Evolutionary conservation across 2,113 vertebrate genomes (phyloP), one percentile per base, ranked within the genome.

Genomic region (Bujurquina vittata): DNA sequence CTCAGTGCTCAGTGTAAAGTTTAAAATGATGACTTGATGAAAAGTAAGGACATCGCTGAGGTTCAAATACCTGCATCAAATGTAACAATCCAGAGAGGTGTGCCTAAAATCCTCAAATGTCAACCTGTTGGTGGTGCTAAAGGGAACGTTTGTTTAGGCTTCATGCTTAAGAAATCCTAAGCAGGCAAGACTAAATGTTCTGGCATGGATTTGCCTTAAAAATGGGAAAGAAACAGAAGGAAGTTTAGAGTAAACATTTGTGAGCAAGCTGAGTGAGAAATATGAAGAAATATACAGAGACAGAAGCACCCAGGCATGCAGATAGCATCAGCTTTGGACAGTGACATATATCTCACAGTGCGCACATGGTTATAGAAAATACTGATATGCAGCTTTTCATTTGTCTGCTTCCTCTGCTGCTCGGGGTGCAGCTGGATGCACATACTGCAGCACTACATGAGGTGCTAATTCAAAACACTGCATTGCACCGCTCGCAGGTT

Each of bases 391-490:
- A 75, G 35, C 59, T 79, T 79, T 78, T 83, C 84, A 85, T 84
- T 80, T 15, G 22, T 67, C 52, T 40, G 56, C 78, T 77, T 81
- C 56, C 18, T 85, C 77, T 81, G 15, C 55, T 43, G 78, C 77
- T 76, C 33, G 18, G 54, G 22, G 23, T 60, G 55, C 22, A 69
- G 37, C 59, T 57, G 49, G 40, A 56, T 78, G 22, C 63, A n/a
- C 4, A 40, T 10, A 46, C 46, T 18, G 54, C 14, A 8, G 46
- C 61, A 11, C 76, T 58, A 56, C 59, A 81, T 4, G 55, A 63
- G 78, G 57, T 60, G 29, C 29, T 75, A 58, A 86, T 76, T 87
- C 62, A 81, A 84, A 81, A 77, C 82, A 54, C 87, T 49, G 63
- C 29, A 76, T 75, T 65, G 58, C 62, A 35, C 82, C 1, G 75